Evolutionary conservation across 2,113 vertebrate species (phyloP).

Genomic region (Pachycephala philippinensis): DNA sequence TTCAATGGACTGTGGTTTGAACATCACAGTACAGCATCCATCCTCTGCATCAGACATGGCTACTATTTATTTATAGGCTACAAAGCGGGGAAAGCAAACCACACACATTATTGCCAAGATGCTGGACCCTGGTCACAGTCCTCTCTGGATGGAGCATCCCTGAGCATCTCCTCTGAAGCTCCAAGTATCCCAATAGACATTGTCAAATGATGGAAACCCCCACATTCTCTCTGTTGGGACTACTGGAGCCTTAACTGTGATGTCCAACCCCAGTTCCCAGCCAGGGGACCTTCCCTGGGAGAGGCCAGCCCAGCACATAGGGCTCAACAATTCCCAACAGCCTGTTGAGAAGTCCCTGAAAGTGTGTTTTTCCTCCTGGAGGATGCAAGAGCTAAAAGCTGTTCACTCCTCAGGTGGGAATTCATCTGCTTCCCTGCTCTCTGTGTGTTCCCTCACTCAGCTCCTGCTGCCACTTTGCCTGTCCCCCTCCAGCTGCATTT

Average conservation of each 20-base stretch:
- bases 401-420: neutral
- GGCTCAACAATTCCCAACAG: neutral
- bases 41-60: neutral
- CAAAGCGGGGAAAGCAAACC: neutral
- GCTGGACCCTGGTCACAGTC: neutral
- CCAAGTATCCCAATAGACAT: neutral
- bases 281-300: neutral
- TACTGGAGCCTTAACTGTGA: neutral
- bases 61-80: neutral
- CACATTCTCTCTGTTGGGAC: neutral
- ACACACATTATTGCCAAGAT: neutral
- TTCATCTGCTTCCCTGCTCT: neutral
- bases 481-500: neutral
- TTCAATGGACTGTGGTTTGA: neutral
- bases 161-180: neutral
- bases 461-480: neutral
- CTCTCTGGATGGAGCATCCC: neutral
- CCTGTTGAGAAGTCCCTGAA: neutral
- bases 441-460: neutral
- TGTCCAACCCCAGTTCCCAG: neutral
- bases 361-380: neutral
- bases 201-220: neutral
- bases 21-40: neutral
- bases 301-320: neutral
- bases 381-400: neutral